Percentiles rank a stretch among this genome's conserved stretches.
These are phyloP conservation scores for Aphrophora alni DNA, from an alignment of 2,888 invertebrate species.

Conservation along the genomic window DNA sequence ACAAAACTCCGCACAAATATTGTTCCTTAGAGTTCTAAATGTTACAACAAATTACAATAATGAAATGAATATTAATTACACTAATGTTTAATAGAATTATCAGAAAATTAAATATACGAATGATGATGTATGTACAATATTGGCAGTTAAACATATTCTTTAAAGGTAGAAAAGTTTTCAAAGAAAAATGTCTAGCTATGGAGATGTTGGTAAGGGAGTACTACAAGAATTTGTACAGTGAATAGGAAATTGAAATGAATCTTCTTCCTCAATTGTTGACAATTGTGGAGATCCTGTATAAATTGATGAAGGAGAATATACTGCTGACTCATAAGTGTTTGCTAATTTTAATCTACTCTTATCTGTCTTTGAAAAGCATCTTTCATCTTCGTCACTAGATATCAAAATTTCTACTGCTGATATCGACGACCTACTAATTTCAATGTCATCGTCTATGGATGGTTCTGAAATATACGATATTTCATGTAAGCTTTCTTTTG, in stretches of 20 bases:
- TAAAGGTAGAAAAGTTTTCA: no score
- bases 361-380: not conserved
- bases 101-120: no score
- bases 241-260: not conserved
- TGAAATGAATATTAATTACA: no score
- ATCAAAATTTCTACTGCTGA: not conserved
- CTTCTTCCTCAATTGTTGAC: not conserved
- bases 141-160: not conserved
- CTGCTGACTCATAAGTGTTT: not conserved
- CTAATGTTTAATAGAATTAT: no score
- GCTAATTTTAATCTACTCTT: not conserved
- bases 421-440: not conserved
- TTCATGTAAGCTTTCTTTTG: not conserved
- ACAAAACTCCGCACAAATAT: no score
- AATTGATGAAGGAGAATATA: not conserved
- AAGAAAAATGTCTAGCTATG: no score
- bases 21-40: no score
- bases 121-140: no score
- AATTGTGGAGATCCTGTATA: not conserved
- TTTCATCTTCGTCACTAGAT: slow-evolving; percentile 14
- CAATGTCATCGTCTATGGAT: slow-evolving; percentile 25
- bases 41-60: no score
- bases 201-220: not conserved
- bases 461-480: slow-evolving; percentile 16
- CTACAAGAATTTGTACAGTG: not conserved